Evolutionary conservation across 1,140 invertebrate genomes (phyloP), one percentile per base, ranked within the genome.

Genomic region (Zophobas atratus): DNA sequence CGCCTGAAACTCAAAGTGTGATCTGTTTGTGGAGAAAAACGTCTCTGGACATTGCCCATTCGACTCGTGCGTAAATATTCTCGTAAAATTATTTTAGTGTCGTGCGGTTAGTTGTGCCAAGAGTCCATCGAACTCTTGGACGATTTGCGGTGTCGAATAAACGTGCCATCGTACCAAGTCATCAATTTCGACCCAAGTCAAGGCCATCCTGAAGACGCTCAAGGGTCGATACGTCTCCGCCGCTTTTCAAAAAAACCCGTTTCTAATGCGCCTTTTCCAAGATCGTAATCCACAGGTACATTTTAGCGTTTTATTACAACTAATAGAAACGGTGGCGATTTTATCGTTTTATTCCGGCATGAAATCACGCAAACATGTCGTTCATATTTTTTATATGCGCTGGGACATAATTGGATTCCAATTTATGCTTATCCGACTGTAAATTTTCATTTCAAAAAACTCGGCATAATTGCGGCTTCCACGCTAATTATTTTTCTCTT

Each of bases 291-390:
- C 20, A 20, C 20, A 20, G 20, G 43, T 8, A 3, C 43, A 46
- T 46, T 4, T 46, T 46, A 46, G 20, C 8, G 8, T 46, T 46
- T 46, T 46, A 46, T 46, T 46, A 8, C 3, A 8, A 4, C 43
- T 46, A 46, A 46, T 46, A 8, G 43, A 46, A 46, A 8, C 8
- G 20, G 43, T 46, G 49, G 49, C n/a, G 49, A 51, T 51, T 20
- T 4, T 51, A 51, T 51, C 49, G 49, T 51, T 51, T 51, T 6
- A n/a, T 51, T 20, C 20, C 20, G 4, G n/a, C 49, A 20, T 51
- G 49, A 51, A 51, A 51, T 51, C 49, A 51, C 49, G 49, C 49
- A 20, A 51, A 51, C 49, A 51, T 51, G 49, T 51, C 49, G 49
- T 51, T 51, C 49, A 20, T 51, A 20, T 51, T 51, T 51, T 51